Percentiles rank a stretch among this genome's conserved stretches.
Evolutionary conservation across 2,888 invertebrate species (phyloP).

Genomic region (Tenthredo mesomela): DNA sequence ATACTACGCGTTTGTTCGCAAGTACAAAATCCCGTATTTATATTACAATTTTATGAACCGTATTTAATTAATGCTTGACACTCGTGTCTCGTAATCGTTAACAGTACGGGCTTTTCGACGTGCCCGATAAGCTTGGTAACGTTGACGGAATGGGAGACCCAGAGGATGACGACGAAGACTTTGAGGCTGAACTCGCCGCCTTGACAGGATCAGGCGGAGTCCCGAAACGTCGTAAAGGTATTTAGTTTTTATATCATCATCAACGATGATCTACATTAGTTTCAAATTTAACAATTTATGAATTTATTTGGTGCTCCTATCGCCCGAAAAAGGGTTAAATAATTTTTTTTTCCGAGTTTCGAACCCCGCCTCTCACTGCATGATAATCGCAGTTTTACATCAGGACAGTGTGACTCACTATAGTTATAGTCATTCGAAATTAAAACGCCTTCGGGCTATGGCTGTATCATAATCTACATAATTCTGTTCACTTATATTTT

Average conservation of each 20-base stretch:
- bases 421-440: neutral
- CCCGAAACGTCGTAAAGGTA: slow-evolving; percentile 73
- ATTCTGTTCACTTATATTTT: neutral
- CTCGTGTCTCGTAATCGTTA: neutral
- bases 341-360: neutral
- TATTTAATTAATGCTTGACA: too few species aligned
- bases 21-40: neutral
- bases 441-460: neutral
- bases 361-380: neutral
- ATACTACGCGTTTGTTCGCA: neutral
- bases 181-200: slow-evolving; percentile 93
- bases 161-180: slow-evolving; percentile 86
- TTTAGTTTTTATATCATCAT: slow-evolving; percentile 51
- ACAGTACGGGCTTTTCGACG: slow-evolving; percentile 89
- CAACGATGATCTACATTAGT: neutral
- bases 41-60: neutral
- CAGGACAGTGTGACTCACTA: neutral
- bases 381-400: neutral
- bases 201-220: slow-evolving; percentile 79
- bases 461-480: slow-evolving; percentile 13
- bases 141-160: slow-evolving; percentile 79
- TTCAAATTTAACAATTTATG: neutral
- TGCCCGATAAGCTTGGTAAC: slow-evolving; percentile 83
- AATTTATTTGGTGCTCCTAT: neutral
- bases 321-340: neutral